These are phyloP conservation scores for Xestoiulus laeticollis DNA, from an alignment of 2,888 invertebrate species.

Conservation along the genomic window DNA sequence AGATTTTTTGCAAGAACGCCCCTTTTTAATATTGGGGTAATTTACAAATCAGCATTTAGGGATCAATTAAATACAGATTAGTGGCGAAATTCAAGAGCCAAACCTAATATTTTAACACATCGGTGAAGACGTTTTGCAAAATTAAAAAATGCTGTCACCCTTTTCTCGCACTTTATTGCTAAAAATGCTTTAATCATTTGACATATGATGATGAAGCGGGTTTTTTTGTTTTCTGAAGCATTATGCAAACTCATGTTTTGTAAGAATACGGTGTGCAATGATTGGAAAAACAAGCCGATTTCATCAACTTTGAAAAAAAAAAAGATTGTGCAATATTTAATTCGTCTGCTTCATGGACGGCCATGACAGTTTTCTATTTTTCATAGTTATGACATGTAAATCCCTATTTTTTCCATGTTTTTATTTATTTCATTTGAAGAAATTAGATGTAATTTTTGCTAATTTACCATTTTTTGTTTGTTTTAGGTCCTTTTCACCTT, in stretches of 20 bases:
- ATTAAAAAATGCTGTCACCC: neutral
- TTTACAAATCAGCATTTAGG: too few relatives aligned
- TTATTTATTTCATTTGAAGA: neutral
- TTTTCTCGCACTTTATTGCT: too few relatives aligned
- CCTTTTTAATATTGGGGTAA: too few relatives aligned
- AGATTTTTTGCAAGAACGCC: too few relatives aligned
- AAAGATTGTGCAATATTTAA: neutral
- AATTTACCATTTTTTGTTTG: slow-evolving; percentile 31
- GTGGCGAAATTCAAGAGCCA: neutral
- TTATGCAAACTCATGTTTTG: neutral
- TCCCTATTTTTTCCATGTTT: too few relatives aligned
- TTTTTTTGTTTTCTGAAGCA: too few relatives aligned
- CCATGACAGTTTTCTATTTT: neutral
- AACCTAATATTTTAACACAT: neutral
- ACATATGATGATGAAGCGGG: too few relatives aligned
- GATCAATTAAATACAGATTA: neutral
- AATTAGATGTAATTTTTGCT: neutral
- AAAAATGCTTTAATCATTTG: too few relatives aligned
- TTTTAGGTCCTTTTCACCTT: slow-evolving; percentile 49
- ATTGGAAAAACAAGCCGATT: neutral
- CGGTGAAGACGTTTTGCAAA: neutral
- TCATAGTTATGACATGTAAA: too few relatives aligned
- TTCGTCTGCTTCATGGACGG: neutral
- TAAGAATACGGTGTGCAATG: neutral
- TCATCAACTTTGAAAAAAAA: neutral